Evolutionary conservation across 2,888 invertebrate species (phyloP).

Genomic region (Volucella bombylans): DNA sequence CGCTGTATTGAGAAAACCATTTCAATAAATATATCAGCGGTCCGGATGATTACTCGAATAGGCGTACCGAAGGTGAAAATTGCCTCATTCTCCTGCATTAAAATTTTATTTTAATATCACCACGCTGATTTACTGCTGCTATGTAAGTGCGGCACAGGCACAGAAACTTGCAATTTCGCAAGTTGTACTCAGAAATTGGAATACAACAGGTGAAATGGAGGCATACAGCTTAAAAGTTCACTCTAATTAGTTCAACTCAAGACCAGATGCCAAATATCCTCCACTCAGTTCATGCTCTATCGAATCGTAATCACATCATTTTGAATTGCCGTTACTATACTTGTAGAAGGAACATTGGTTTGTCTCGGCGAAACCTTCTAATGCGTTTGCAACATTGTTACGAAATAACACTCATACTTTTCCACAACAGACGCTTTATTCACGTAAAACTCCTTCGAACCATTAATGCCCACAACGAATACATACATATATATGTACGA

Average conservation of each 20-base stretch:
- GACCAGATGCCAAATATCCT: constrained; percentile 48
- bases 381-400: constrained; percentile 61
- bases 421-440: constrained; percentile 40
- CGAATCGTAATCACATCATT: constrained; percentile 72
- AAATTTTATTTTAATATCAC: constrained; percentile 72
- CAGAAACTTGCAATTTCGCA: constrained; percentile 51
- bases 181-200: constrained; percentile 6
- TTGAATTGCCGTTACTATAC: constrained; percentile 55
- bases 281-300: constrained; percentile 59
- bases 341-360: constrained; percentile 35
- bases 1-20: constrained; percentile 69
- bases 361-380: constrained; percentile 40
- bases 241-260: constrained; percentile 49
- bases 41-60: constrained; percentile 67
- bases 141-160: not conserved
- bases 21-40: constrained; percentile 72
- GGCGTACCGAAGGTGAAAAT: constrained; percentile 73
- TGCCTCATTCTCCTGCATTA: constrained; percentile 68
- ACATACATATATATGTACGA: too few relatives aligned
- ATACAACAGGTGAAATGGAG: constrained; percentile 35
- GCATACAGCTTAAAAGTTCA: not conserved
- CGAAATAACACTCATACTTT: constrained; percentile 35
- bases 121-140: constrained; percentile 56
- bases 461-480: constrained; percentile 65
- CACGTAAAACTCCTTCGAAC: constrained; percentile 63